Percentiles rank a stretch among this genome's conserved stretches.
phyloP scores from a whole-genome alignment of 2,888 invertebrate genomes.

The Micoletzkya japonica region DNA sequence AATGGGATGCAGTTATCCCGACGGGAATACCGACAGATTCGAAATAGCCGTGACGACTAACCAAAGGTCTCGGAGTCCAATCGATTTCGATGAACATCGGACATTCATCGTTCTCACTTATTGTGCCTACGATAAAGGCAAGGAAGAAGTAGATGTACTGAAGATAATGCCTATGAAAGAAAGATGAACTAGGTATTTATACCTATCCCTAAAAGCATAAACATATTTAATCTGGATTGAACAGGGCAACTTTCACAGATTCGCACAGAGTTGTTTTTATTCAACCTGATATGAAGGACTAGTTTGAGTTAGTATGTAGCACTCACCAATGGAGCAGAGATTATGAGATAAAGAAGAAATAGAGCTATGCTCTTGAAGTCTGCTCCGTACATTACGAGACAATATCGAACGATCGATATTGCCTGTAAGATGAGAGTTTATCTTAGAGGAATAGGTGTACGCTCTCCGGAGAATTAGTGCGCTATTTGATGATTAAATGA shows the following conservation, averaged over 20 bases:
- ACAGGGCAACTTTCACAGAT: too few species aligned
- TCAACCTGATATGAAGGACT: too few species aligned
- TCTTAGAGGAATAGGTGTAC: background rate
- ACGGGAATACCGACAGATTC: background rate
- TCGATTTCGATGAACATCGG: slow-evolving; percentile 23
- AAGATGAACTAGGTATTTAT: too few species aligned
- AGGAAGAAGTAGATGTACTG: slow-evolving; percentile 25
- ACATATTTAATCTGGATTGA: too few species aligned
- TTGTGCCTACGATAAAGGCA: slow-evolving; percentile 2
- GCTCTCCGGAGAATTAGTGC: background rate
- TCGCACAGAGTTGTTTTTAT: too few species aligned
- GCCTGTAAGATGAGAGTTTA: background rate
- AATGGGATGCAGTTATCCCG: too few species aligned
- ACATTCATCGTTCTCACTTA: slow-evolving; percentile 20
- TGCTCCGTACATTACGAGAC: slow-evolving; percentile 7
- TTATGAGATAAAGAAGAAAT: background rate
- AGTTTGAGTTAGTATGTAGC: too few species aligned
- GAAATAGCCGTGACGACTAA: background rate
- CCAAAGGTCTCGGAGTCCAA: slow-evolving; percentile 1
- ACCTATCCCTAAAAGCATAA: too few species aligned
- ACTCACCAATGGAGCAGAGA: slow-evolving; percentile 2
- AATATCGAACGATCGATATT: slow-evolving; percentile 10
- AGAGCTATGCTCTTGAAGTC: background rate
- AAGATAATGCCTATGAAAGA: too few species aligned
- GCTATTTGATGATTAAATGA: background rate